A percentile compares a stretch with the other conserved stretches of the same genome.
Evolutionary conservation across 2,797 vertebrate genomes (phyloP).

Genomic region (Taeniopygia guttata): DNA sequence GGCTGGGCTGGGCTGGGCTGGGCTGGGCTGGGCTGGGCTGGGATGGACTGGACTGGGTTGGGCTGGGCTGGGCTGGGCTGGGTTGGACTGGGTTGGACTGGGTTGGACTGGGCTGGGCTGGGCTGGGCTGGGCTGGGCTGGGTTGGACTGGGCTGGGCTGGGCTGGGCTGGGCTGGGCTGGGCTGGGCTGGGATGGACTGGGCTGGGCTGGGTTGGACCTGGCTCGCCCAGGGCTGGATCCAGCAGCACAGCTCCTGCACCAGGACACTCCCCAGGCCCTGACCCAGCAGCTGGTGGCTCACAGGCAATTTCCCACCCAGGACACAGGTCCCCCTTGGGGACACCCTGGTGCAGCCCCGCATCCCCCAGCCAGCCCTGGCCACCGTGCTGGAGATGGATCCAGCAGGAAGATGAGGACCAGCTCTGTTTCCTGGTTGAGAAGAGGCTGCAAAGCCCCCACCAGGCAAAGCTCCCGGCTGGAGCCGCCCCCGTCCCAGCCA

Average conservation of each 20-base stretch:
- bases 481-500: fast-evolving
- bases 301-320: fast-evolving
- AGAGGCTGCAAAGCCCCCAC: background rate
- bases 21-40: too few species aligned
- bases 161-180: too few species aligned
- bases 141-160: too few species aligned
- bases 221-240: fast-evolving
- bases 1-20: too few species aligned
- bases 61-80: too few species aligned
- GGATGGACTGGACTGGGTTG: too few species aligned
- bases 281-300: background rate
- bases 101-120: too few species aligned
- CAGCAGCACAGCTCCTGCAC: background rate
- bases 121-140: too few species aligned
- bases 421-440: background rate
- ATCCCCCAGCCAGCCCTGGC: background rate
- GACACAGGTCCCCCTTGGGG: fast-evolving
- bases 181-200: too few species aligned
- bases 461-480: fast-evolving
- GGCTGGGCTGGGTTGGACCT: background rate
- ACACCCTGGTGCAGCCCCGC: background rate
- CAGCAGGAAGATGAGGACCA: background rate
- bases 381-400: fast-evolving
- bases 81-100: too few species aligned
- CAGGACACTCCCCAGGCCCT: background rate